These are phyloP conservation scores for Synergus laeviventris DNA, from an alignment of 2,888 invertebrate genomes.

Conservation along the genomic window DNA sequence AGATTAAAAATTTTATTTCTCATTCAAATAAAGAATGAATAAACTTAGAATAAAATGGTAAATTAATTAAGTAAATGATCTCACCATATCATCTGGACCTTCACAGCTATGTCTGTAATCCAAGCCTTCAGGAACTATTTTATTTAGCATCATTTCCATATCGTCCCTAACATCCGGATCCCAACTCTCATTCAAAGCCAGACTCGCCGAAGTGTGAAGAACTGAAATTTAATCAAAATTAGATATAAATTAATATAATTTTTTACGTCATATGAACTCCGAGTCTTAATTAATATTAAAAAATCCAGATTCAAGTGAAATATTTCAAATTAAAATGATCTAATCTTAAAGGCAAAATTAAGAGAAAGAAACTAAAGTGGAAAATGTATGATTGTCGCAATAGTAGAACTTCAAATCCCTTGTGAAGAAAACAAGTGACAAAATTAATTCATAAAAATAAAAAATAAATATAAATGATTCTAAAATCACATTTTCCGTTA, in stretches of 20 bases:
- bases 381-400: too few relatives aligned
- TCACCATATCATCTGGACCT: constrained; percentile 99
- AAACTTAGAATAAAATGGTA: constrained; percentile 14
- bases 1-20: too few relatives aligned
- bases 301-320: too few relatives aligned
- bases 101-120: constrained; percentile 98
- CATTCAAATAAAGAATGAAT: neutral
- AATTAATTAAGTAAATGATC: constrained; percentile 54
- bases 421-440: too few relatives aligned
- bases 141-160: constrained; percentile 99
- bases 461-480: too few relatives aligned
- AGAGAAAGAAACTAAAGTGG: too few relatives aligned
- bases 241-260: neutral
- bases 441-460: too few relatives aligned
- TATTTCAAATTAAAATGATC: too few relatives aligned
- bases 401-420: too few relatives aligned
- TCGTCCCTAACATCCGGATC: constrained; percentile 98
- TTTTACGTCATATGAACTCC: neutral
- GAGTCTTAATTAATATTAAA: too few relatives aligned
- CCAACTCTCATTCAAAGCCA: constrained; percentile 98
- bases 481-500: too few relatives aligned
- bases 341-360: too few relatives aligned
- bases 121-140: constrained; percentile 98
- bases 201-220: constrained; percentile 97
- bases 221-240: constrained; percentile 80